Conservation (phyloP, 2,888 invertebrate species). For the Mechanitis messenoides region DNA sequence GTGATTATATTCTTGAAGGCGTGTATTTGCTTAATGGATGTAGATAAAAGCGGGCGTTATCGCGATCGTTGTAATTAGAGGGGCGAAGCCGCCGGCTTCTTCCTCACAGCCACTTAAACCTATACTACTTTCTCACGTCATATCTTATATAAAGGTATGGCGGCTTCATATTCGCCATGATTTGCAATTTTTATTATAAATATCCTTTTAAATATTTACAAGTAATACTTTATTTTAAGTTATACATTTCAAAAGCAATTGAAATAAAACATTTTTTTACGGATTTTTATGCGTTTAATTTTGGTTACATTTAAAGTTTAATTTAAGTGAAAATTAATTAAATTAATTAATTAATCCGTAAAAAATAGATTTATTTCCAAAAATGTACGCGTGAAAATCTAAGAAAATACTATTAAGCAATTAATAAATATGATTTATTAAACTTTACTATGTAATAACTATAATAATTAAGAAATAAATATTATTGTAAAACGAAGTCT, state of each 20-base stretch:
- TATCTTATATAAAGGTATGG: conserved; percentile 41
- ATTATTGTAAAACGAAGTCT: background rate
- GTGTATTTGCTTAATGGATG: conserved; percentile 76
- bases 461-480: background rate
- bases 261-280: too few species aligned
- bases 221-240: background rate
- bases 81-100: conserved; percentile 44
- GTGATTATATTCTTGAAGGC: conserved; percentile 67
- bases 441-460: too few species aligned
- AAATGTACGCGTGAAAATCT: too few species aligned
- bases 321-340: too few species aligned
- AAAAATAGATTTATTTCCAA: too few species aligned
- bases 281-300: too few species aligned
- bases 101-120: conserved; percentile 69
- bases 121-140: conserved; percentile 57
- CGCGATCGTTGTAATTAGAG: conserved; percentile 71
- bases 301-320: too few species aligned
- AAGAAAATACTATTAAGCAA: too few species aligned
- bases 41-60: conserved; percentile 73
- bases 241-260: too few species aligned
- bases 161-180: conserved; percentile 2
- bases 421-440: too few species aligned
- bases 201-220: background rate
- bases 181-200: conserved; percentile 1
- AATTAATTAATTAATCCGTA: too few species aligned